Evolutionary conservation across 2,888 invertebrate genomes (phyloP).

Genomic region (Ferdinandea cuprea): DNA sequence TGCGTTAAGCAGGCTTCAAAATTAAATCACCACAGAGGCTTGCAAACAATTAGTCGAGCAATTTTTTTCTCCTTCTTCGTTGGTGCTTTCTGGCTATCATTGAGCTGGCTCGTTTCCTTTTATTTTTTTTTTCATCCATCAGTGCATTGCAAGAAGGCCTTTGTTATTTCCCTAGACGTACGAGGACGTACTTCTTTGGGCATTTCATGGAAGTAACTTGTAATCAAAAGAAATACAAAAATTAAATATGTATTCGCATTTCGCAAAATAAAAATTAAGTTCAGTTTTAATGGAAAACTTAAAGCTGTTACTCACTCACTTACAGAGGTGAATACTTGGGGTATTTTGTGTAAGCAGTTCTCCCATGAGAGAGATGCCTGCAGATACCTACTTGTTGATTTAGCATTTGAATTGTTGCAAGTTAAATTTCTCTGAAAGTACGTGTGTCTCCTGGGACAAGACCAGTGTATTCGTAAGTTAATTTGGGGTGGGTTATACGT

Average conservation of each 20-base stretch:
- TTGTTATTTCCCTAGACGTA: slow-evolving; percentile 20
- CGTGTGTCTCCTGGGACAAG: too few species aligned
- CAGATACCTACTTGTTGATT: too few species aligned
- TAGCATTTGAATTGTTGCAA: too few species aligned
- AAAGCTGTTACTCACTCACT: too few species aligned
- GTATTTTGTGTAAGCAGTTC: too few species aligned
- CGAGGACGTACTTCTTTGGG: slow-evolving; percentile 18
- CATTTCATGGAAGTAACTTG: slow-evolving; percentile 12
- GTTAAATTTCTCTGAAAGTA: too few species aligned
- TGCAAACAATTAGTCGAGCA: slow-evolving; percentile 46
- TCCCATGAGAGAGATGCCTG: too few species aligned
- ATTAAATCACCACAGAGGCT: slow-evolving; percentile 48
- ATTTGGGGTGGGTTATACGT: too few species aligned
- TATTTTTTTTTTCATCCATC: slow-evolving; percentile 9
- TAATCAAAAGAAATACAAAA: slow-evolving; percentile 13
- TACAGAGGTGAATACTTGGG: too few species aligned
- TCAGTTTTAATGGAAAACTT: too few species aligned
- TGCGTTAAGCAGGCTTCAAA: slow-evolving; percentile 54
- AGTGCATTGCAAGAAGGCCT: not conserved
- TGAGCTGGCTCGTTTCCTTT: not conserved
- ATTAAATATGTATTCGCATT: too few species aligned
- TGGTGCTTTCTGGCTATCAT: slow-evolving; percentile 5
- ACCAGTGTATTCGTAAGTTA: too few species aligned
- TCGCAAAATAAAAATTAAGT: not conserved
- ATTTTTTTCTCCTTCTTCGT: slow-evolving; percentile 4